phyloP scores from a whole-genome alignment of 2,113 vertebrate genomes.

The Mirounga angustirostris region DNA sequence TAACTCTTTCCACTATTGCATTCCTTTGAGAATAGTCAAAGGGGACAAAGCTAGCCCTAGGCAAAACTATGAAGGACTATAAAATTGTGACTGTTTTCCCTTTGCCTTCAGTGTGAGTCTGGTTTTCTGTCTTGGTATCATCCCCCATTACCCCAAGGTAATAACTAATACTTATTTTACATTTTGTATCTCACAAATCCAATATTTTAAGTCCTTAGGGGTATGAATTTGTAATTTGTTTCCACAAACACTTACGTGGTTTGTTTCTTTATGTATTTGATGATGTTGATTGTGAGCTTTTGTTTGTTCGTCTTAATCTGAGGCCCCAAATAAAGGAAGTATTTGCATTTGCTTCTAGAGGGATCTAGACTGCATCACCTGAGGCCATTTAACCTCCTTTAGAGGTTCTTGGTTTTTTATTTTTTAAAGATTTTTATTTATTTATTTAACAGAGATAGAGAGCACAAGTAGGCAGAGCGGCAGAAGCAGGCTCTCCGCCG shows the following conservation, averaged over 20 bases:
- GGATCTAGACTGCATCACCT: not conserved
- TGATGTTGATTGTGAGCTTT: not conserved
- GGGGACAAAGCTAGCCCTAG: not conserved
- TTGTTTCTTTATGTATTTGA: not conserved
- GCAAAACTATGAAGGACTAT: not conserved
- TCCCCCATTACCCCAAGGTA: not conserved
- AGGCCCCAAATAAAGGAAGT: not conserved
- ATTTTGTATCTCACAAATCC: not conserved
- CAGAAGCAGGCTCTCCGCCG: too few relatives aligned
- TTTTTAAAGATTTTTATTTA: too few relatives aligned
- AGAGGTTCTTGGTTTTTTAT: not conserved
- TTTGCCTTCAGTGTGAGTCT: not conserved
- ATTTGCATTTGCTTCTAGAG: not conserved
- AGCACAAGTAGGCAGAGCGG: too few relatives aligned
- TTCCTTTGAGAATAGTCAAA: not conserved
- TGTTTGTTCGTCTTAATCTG: conserved; percentile 7
- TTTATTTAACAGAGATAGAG: too few relatives aligned
- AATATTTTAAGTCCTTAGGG: not conserved
- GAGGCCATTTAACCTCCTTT: not conserved
- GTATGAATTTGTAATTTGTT: not conserved
- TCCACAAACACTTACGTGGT: not conserved
- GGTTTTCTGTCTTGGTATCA: not conserved
- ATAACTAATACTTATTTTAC: not conserved
- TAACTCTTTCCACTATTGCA: not conserved
- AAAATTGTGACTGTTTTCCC: conserved; percentile 5